phyloP scores from a whole-genome alignment of 2,888 invertebrate genomes.

The Desoria tigrina region DNA sequence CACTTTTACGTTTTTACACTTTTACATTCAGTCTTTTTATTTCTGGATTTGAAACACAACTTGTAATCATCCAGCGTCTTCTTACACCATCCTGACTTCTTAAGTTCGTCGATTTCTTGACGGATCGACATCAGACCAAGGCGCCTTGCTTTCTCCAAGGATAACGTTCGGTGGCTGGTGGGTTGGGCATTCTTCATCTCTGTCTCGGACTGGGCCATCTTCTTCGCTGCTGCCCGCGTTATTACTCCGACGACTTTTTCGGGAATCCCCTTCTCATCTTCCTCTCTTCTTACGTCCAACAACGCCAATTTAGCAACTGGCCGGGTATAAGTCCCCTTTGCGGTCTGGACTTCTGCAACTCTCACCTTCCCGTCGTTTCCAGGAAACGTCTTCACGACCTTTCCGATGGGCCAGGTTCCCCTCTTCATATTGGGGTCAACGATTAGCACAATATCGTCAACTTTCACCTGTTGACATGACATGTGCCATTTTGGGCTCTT shows the following conservation, averaged over 20 bases:
- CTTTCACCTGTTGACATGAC: background rate
- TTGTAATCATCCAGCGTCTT: too few relatives aligned
- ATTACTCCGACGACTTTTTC: too few relatives aligned
- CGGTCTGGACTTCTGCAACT: conserved; percentile 15
- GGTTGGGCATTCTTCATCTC: too few relatives aligned
- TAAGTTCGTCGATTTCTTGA: too few relatives aligned
- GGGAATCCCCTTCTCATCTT: too few relatives aligned
- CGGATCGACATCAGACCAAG: too few relatives aligned
- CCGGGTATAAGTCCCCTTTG: conserved; percentile 10
- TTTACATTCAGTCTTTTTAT: background rate
- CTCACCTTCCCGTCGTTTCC: conserved; percentile 22
- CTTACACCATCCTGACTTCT: too few relatives aligned
- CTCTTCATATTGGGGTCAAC: conserved; percentile 3
- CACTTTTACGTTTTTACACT: background rate
- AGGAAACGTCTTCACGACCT: background rate
- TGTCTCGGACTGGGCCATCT: too few relatives aligned
- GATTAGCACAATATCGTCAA: conserved; percentile 20
- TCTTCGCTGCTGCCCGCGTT: too few relatives aligned
- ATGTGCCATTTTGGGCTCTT: conserved; percentile 35
- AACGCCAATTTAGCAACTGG: conserved; percentile 18
- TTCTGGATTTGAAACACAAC: too few relatives aligned
- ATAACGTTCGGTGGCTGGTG: too few relatives aligned
- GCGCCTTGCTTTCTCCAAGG: too few relatives aligned
- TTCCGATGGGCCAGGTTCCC: conserved; percentile 23
- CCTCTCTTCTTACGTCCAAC: conserved; percentile 11